A percentile compares a stretch with the other conserved stretches of the same genome.
These are phyloP conservation scores for Torymus tubicola DNA, from an alignment of 2,888 invertebrate species.

Conservation along the genomic window DNA sequence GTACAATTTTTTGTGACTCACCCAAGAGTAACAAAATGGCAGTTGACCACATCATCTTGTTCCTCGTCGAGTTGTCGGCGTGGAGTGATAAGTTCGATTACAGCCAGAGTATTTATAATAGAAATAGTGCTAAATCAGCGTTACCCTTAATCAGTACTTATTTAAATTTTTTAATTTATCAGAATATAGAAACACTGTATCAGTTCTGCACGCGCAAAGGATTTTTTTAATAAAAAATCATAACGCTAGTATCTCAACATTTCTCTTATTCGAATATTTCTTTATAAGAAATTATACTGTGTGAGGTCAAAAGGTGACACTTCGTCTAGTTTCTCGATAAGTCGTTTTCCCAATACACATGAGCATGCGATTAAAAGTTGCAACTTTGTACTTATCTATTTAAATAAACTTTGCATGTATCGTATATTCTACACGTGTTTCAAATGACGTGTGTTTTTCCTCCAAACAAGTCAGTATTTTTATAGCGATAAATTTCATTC, in stretches of 20 bases:
- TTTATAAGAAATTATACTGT: conserved; percentile 12
- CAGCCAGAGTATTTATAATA: conserved; percentile 58
- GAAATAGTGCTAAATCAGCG: conserved; percentile 58
- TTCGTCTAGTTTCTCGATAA: conserved; percentile 16
- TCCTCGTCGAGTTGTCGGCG: conserved; percentile 33
- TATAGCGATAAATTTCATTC: background rate
- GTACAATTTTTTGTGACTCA: conserved; percentile 60
- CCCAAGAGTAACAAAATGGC: conserved; percentile 65
- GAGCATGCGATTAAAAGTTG: background rate
- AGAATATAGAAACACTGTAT: conserved; percentile 17
- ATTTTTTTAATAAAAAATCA: conserved; percentile 20
- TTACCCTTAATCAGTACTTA: conserved; percentile 38
- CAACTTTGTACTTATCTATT: too few relatives aligned
- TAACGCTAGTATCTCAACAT: background rate
- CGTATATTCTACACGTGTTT: too few relatives aligned
- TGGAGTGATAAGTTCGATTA: conserved; percentile 51
- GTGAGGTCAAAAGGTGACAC: conserved; percentile 32
- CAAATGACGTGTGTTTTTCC: too few relatives aligned
- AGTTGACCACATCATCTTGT: conserved; percentile 63
- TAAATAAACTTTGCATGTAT: too few relatives aligned
- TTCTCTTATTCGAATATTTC: conserved; percentile 6
- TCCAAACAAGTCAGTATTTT: too few relatives aligned
- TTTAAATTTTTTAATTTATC: conserved; percentile 47
- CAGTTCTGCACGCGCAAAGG: conserved; percentile 19
- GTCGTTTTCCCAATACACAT: background rate